These are phyloP conservation scores for Pristionchus arcanus DNA, from an alignment of 2,888 invertebrate genomes.

Conservation along the genomic window DNA sequence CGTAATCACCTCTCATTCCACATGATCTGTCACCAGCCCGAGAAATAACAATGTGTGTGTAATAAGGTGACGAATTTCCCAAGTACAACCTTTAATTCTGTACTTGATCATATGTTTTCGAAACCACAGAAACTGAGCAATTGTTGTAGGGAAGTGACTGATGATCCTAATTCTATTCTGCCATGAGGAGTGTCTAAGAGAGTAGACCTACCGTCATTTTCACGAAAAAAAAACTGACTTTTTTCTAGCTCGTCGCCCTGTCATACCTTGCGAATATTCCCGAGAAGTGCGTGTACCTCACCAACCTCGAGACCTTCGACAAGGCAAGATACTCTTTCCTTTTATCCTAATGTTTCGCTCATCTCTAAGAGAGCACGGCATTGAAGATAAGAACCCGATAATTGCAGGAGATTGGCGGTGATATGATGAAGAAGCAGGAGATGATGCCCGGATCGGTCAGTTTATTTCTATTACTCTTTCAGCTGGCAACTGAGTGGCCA, in stretches of 20 bases:
- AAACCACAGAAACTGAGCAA: no score
- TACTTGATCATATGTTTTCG: no score
- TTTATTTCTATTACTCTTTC: background rate
- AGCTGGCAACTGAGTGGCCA: no score
- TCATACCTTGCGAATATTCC: conserved; percentile 55
- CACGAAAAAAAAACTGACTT: background rate
- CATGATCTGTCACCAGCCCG: no score
- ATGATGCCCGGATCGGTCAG: conserved; percentile 39
- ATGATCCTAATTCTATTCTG: no score
- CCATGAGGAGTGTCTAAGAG: no score
- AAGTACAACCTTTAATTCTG: no score
- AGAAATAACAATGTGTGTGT: no score
- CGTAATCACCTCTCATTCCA: no score
- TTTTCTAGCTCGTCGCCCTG: conserved; percentile 50
- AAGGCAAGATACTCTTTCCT: conserved; percentile 14
- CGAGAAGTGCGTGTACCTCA: conserved; percentile 56
- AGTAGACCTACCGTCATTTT: background rate
- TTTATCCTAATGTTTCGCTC: background rate
- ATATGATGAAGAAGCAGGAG: conserved; percentile 31
- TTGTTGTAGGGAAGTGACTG: no score
- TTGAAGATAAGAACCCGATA: background rate
- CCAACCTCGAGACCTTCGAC: conserved; percentile 55
- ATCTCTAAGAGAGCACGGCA: background rate
- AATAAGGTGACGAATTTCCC: no score
- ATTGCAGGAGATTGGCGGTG: conserved; percentile 25